phyloP scores from a whole-genome alignment of 1,140 invertebrate species.

The Drosophila miranda region DNA sequence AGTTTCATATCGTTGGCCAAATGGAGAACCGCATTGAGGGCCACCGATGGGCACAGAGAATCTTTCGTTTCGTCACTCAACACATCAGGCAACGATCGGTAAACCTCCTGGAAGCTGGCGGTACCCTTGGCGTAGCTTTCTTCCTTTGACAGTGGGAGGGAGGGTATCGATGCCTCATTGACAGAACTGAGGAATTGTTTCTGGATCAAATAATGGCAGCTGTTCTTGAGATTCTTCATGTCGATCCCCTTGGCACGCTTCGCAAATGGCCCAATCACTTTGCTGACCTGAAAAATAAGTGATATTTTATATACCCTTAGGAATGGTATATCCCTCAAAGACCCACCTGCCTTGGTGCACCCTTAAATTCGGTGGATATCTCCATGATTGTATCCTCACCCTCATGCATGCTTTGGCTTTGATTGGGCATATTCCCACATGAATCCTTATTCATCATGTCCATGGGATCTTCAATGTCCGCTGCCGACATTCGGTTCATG shows the following conservation, averaged over 20 bases:
- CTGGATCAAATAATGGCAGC: slow-evolving; percentile 84
- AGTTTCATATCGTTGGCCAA: too few species aligned
- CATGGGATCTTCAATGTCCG: too few species aligned
- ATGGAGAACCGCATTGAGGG: too few species aligned
- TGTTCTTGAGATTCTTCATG: slow-evolving; percentile 87
- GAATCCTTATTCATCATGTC: slow-evolving; percentile 61
- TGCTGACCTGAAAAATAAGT: slow-evolving; percentile 83
- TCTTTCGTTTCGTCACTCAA: slow-evolving; percentile 84
- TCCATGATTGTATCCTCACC: too few species aligned
- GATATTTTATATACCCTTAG: background rate
- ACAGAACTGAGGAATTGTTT: slow-evolving; percentile 54
- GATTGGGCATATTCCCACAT: background rate
- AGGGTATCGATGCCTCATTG: slow-evolving; percentile 47
- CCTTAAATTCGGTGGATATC: slow-evolving; percentile 75
- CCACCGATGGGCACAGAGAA: too few species aligned
- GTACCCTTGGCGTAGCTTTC: slow-evolving; percentile 64
- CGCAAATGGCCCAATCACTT: slow-evolving; percentile 87
- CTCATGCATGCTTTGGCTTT: too few species aligned
- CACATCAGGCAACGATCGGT: slow-evolving; percentile 84
- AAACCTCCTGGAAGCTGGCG: slow-evolving; percentile 83
- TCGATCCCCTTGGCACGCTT: slow-evolving; percentile 89
- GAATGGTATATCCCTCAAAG: too few species aligned
- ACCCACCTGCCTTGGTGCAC: slow-evolving; percentile 71
- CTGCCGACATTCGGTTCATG: background rate
- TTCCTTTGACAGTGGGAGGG: slow-evolving; percentile 33